Conservation (phyloP, 2,888 invertebrate genomes). For the Eupeodes luniger region DNA sequence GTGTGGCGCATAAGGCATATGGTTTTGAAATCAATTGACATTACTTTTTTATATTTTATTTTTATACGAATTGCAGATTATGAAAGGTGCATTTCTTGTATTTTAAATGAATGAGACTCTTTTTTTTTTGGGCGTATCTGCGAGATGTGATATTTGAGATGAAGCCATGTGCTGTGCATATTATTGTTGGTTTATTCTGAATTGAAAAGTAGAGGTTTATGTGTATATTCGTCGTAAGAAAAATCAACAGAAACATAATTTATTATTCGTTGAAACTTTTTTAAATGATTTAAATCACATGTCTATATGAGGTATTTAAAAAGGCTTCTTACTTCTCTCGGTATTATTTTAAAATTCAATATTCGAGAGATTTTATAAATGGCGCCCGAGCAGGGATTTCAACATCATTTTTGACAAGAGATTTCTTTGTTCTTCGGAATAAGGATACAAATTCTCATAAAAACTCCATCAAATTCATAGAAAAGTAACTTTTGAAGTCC, state of each 20-base stretch:
- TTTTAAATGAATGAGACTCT: constrained; percentile 43
- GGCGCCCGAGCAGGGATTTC: no score
- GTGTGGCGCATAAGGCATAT: constrained; percentile 42
- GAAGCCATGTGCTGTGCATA: constrained; percentile 26
- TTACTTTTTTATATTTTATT: not conserved
- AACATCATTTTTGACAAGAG: no score
- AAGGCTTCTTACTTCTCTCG: no score
- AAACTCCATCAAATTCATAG: no score
- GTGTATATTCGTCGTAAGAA: not conserved
- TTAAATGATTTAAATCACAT: not conserved
- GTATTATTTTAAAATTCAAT: no score
- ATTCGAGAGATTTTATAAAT: no score
- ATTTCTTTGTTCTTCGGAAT: no score
- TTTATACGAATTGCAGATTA: constrained; percentile 16
- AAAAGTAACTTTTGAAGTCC: no score
- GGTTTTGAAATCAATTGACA: constrained; percentile 49
- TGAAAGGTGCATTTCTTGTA: constrained; percentile 49
- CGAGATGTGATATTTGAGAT: constrained; percentile 49
- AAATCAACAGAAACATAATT: not conserved
- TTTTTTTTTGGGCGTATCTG: constrained; percentile 18
- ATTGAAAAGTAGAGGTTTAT: no score
- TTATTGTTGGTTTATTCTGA: not conserved
- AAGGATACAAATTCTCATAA: no score
- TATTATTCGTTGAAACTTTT: not conserved
- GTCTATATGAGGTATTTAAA: no score